A percentile compares a stretch with the other conserved stretches of the same genome.
These are phyloP conservation scores for Neomonachus schauinslandi DNA, from an alignment of 2,113 vertebrate species.

Conservation along the genomic window DNA sequence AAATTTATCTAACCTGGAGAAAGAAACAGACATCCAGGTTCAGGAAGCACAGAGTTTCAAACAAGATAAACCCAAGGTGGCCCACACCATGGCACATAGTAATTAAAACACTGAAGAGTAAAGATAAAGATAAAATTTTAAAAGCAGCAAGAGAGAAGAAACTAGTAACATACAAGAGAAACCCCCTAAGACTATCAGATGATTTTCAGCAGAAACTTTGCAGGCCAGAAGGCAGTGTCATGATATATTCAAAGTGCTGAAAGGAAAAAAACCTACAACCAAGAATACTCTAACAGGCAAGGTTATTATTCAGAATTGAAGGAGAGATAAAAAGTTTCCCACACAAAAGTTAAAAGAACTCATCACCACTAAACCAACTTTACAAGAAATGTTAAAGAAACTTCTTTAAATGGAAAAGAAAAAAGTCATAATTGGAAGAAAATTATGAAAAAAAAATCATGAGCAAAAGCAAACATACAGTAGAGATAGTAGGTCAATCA, in stretches of 20 bases:
- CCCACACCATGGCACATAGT: not conserved
- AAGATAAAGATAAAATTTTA: not conserved
- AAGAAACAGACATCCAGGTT: not conserved
- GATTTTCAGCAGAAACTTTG: not conserved
- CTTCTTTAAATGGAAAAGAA: not conserved
- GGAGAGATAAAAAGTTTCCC: not conserved
- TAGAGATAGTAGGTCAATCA: not conserved
- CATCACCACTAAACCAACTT: not conserved
- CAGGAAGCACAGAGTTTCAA: not conserved
- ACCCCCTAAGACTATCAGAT: not conserved
- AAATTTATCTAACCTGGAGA: not conserved
- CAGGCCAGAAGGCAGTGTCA: not conserved
- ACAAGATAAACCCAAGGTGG: not conserved
- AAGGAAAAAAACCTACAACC: not conserved
- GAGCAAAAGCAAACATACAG: not conserved
- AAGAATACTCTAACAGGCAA: not conserved
- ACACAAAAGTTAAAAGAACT: not conserved
- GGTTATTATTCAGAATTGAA: not conserved
- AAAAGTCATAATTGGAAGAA: not conserved
- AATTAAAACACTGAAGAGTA: not conserved
- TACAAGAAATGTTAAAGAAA: not conserved
- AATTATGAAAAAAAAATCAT: not conserved
- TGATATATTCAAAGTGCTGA: not conserved
- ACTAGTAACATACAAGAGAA: not conserved
- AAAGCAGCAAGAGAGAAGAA: not conserved